A percentile compares a stretch with the other conserved stretches of the same genome.
Conservation (phyloP, 1,140 invertebrate genomes). For the Platyscapa corneri region DNA sequence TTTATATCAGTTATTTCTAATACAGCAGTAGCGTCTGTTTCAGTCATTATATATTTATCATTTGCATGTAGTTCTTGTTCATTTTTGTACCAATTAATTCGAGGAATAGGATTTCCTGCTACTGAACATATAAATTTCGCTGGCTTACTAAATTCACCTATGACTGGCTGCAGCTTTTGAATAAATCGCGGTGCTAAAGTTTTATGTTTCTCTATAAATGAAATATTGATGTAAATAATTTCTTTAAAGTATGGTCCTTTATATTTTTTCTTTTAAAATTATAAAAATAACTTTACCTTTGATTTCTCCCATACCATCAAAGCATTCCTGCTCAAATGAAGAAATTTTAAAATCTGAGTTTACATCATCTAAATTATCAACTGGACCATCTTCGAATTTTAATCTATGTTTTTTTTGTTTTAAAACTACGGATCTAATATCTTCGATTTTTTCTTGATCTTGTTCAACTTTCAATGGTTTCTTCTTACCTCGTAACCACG, state of each 20-base stretch:
- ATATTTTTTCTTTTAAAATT: slow-evolving; percentile 46
- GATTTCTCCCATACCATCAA: slow-evolving; percentile 49
- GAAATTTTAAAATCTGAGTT: too few species aligned
- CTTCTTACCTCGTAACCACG: slow-evolving; percentile 65
- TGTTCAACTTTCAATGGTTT: slow-evolving; percentile 55
- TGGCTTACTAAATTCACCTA: slow-evolving; percentile 78
- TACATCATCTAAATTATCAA: too few species aligned
- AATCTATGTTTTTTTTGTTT: slow-evolving; percentile 34
- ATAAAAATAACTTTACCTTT: too few species aligned
- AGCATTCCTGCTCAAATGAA: too few species aligned
- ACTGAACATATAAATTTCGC: slow-evolving; percentile 81
- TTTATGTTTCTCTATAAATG: slow-evolving; percentile 71
- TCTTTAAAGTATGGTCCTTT: not conserved
- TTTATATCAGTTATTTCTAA: slow-evolving; percentile 80
- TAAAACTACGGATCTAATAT: slow-evolving; percentile 60
- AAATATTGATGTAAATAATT: slow-evolving; percentile 68
- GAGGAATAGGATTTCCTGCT: slow-evolving; percentile 80
- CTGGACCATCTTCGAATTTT: too few species aligned
- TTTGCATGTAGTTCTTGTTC: slow-evolving; percentile 79
- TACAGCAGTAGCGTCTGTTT: slow-evolving; percentile 78
- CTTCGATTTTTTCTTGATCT: slow-evolving; percentile 55
- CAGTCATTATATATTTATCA: slow-evolving; percentile 78
- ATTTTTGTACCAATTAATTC: slow-evolving; percentile 87
- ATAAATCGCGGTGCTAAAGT: slow-evolving; percentile 81
- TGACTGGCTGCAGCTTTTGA: slow-evolving; percentile 81